phyloP scores from a whole-genome alignment of 2,797 vertebrate species.

The Sebastes diploproa region DNA sequence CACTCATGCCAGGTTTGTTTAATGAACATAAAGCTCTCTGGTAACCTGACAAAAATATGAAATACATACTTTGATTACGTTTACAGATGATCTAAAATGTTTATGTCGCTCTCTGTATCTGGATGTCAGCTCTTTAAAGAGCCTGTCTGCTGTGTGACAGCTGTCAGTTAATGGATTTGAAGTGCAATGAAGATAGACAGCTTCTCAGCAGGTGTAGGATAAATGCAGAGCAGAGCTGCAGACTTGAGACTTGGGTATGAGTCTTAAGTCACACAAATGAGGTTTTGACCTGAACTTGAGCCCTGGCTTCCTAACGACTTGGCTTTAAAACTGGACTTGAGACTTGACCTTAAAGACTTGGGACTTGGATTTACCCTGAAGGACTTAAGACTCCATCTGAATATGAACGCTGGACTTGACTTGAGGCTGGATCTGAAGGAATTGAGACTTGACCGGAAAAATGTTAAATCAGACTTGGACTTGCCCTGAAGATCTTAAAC shows the following conservation, averaged over 20 bases:
- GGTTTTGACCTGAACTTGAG: background rate
- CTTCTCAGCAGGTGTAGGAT: background rate
- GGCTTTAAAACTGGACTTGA: background rate
- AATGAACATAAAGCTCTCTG: background rate
- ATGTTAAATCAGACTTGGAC: no score
- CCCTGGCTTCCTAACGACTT: background rate
- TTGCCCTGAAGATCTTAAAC: background rate
- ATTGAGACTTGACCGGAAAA: no score
- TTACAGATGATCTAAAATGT: background rate
- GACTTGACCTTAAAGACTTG: background rate
- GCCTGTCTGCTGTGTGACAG: background rate
- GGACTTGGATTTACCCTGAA: background rate
- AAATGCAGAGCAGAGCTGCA: background rate
- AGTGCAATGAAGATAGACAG: background rate
- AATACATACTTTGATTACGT: background rate
- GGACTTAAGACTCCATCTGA: background rate
- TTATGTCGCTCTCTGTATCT: background rate
- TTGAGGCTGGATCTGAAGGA: background rate
- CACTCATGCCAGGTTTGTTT: background rate
- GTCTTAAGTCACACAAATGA: background rate
- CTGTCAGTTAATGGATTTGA: background rate
- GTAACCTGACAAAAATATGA: background rate
- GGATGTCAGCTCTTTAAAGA: background rate
- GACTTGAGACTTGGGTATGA: background rate
- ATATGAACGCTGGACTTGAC: background rate